These are phyloP conservation scores for Habropoda laboriosa DNA, from an alignment of 1,140 invertebrate species.

Conservation along the genomic window DNA sequence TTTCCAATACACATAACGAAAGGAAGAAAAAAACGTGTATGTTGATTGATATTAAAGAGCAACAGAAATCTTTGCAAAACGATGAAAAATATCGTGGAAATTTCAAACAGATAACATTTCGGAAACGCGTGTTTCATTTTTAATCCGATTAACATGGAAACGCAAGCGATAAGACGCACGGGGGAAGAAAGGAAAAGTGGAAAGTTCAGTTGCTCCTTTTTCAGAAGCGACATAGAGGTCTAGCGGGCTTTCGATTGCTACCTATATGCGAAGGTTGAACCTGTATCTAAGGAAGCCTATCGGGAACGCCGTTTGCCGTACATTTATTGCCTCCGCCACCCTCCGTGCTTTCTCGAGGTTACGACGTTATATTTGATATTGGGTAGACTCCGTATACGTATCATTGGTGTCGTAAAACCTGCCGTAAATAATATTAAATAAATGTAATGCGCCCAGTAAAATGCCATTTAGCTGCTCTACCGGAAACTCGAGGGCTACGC, in stretches of 20 bases:
- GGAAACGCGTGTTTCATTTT: not conserved
- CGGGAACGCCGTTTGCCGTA: slow-evolving; percentile 79
- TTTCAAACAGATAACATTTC: too few species aligned
- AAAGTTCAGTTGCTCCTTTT: slow-evolving; percentile 34
- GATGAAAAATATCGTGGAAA: too few species aligned
- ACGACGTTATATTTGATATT: slow-evolving; percentile 82
- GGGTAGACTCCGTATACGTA: slow-evolving; percentile 80
- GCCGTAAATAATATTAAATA: slow-evolving; percentile 82
- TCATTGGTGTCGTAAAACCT: slow-evolving; percentile 80
- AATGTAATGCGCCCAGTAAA: slow-evolving; percentile 79
- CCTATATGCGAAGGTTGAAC: slow-evolving; percentile 69
- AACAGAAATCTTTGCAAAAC: too few species aligned
- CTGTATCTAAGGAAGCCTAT: slow-evolving; percentile 74
- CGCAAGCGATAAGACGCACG: not conserved
- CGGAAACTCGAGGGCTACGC: slow-evolving; percentile 26
- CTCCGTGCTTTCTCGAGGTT: slow-evolving; percentile 73
- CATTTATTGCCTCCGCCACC: slow-evolving; percentile 79
- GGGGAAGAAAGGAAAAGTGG: slow-evolving; percentile 34
- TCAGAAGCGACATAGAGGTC: slow-evolving; percentile 26
- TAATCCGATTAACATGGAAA: not conserved
- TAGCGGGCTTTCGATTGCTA: slow-evolving; percentile 63
- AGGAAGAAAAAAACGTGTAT: too few species aligned
- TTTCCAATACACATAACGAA: too few species aligned
- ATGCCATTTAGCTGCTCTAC: slow-evolving; percentile 70
- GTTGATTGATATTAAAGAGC: too few species aligned